Base-by-base conservation (phyloP, 2,797 vertebrate species). In the Crocodylus rhombifer region DNA sequence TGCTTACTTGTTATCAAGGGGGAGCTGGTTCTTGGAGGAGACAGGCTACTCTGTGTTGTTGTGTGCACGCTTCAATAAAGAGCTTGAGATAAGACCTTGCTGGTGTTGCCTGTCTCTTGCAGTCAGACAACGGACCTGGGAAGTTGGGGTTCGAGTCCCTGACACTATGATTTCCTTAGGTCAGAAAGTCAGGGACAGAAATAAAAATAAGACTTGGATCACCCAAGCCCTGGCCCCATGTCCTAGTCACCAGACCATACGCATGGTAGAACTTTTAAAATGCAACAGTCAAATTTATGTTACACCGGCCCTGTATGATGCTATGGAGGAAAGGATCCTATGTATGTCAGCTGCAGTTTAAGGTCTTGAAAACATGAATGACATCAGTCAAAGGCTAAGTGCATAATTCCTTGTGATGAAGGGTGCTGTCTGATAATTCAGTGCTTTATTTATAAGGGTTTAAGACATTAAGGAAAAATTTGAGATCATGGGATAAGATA, bases 381-480 rank as follows among this genome's bases (percentile, higher is more conserved):
- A 95, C n/a, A 5, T 94, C 94, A 91, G 88, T 73, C 90, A 89
- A 93, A 84, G 92, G 88, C 94, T 88, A 3, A 96, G 90, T 92
- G 91, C 90, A 81, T 96, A 93, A 95, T 93, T 94, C 96, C 94
- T 86, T 64, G 80, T 84, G 95, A 92, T 90, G 92, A 95, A 87
- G 85, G 88, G 89, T 93, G 90, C 96, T 96, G 95, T 82, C 90
- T 89, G 90, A 88, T 94, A 96, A 97, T 95, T 92, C 93, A 96
- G 81, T 84, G 90, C 95, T 93, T 97, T 94, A 91, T 93, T 96
- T 88, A 93, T 85, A 88, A 84, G 80, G 84, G 82, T 79, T 95
- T 92, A 86, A 88, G 93, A 94, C 94, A 96, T 95, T 97, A 96
- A 93, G 80, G 57, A 88, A 90, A 86, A 95, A 93, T 86, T 95